Conservation (phyloP, 2,797 vertebrate genomes). For the Chaetodon trifasciatus region DNA sequence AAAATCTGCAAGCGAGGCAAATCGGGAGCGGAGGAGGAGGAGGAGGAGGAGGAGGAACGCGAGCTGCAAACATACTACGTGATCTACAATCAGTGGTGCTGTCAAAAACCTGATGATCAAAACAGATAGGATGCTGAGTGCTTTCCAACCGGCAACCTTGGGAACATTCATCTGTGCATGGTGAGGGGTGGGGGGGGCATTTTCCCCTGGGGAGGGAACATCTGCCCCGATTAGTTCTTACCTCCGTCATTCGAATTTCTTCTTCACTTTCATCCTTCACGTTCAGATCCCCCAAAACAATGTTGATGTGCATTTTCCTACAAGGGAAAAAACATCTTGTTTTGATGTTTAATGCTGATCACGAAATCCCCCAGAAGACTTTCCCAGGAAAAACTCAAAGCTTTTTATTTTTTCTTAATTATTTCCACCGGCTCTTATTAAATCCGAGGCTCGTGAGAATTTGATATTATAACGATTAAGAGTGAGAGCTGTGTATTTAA, state of each 20-base stretch:
- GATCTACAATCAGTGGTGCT: slow-evolving; percentile 69
- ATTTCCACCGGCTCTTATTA: slow-evolving; percentile 1
- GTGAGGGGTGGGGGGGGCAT: slow-evolving; percentile 31
- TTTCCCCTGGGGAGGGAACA: slow-evolving; percentile 42
- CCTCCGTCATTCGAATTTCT: slow-evolving; percentile 62
- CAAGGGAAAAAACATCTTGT: slow-evolving; percentile 1
- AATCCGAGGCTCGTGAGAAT: neutral
- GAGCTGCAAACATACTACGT: slow-evolving; percentile 64
- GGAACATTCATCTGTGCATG: slow-evolving; percentile 51
- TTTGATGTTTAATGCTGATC: slow-evolving; percentile 44
- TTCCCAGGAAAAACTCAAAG: slow-evolving; percentile 23
- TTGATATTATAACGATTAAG: neutral
- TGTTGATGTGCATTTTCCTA: slow-evolving; percentile 48
- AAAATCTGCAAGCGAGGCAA: slow-evolving; percentile 80
- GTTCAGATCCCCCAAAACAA: slow-evolving; percentile 33
- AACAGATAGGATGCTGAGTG: slow-evolving; percentile 60
- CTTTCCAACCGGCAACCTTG: slow-evolving; percentile 55
- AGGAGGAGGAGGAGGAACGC: slow-evolving; percentile 30
- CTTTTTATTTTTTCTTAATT: neutral
- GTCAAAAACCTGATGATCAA: slow-evolving; percentile 79
- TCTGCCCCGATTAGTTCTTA: slow-evolving; percentile 58
- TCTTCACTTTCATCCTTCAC: slow-evolving; percentile 31
- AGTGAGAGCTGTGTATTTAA: slow-evolving; percentile 3
- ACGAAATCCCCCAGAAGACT: neutral
- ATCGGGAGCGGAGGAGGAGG: slow-evolving; percentile 46